These are phyloP conservation scores for Promerops cafer DNA, from an alignment of 2,113 vertebrate species.

Conservation along the genomic window DNA sequence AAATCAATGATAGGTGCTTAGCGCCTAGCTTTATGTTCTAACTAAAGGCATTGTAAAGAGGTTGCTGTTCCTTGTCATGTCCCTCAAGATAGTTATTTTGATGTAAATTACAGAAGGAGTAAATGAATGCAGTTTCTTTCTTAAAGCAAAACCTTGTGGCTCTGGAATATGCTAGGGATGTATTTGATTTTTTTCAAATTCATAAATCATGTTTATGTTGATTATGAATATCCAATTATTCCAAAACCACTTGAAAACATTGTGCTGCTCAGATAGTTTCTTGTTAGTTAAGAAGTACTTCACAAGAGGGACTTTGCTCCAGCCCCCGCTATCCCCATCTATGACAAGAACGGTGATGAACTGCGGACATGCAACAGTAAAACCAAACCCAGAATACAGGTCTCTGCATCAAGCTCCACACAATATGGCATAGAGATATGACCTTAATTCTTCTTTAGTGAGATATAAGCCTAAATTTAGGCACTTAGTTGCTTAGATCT, in stretches of 20 bases:
- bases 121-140: background rate
- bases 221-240: background rate
- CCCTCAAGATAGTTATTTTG: background rate
- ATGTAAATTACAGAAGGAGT: background rate
- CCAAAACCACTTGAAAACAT: background rate
- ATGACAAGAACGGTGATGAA: background rate
- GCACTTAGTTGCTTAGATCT: background rate
- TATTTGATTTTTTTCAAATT: background rate
- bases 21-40: background rate
- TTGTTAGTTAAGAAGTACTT: background rate
- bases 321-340: fast-evolving
- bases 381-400: background rate
- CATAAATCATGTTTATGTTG: background rate
- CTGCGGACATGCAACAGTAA: background rate
- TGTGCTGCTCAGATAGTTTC: background rate
- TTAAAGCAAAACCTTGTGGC: background rate
- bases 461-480: background rate
- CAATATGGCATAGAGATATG: background rate
- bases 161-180: background rate
- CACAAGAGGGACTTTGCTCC: background rate
- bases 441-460: background rate
- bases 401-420: background rate
- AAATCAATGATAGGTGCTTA: background rate
- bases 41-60: background rate
- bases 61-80: background rate